A percentile compares a stretch with the other conserved stretches of the same genome.
These are phyloP conservation scores for Epinephelus malabaricus DNA, from an alignment of 2,797 vertebrate species.

Conservation along the genomic window DNA sequence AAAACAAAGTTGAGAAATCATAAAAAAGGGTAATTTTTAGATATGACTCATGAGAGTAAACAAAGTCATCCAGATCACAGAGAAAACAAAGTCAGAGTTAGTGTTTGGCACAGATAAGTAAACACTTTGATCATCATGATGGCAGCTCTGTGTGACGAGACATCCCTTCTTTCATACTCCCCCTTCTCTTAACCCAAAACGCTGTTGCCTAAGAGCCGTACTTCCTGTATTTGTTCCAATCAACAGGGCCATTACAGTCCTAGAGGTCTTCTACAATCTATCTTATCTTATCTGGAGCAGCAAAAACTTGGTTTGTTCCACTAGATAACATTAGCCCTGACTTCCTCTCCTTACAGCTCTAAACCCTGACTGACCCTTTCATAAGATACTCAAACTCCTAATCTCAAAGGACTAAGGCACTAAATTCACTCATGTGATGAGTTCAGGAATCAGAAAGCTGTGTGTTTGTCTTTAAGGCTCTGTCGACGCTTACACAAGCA, in stretches of 20 bases:
- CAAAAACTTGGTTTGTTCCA: slow-evolving; percentile 74
- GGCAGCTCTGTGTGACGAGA: slow-evolving; percentile 62
- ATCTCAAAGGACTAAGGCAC: slow-evolving; percentile 26
- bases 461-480: slow-evolving; percentile 54
- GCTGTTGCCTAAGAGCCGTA: slow-evolving; percentile 43
- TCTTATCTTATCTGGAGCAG: slow-evolving; percentile 79
- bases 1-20: slow-evolving; percentile 40
- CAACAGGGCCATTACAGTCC: slow-evolving; percentile 57
- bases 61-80: slow-evolving; percentile 61
- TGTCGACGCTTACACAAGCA: slow-evolving; percentile 44
- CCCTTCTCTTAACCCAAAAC: slow-evolving; percentile 47
- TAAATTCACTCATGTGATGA: slow-evolving; percentile 26
- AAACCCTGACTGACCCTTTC: slow-evolving; percentile 69
- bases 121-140: slow-evolving; percentile 75
- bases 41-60: slow-evolving; percentile 65
- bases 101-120: slow-evolving; percentile 73
- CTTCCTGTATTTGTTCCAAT: slow-evolving; percentile 73
- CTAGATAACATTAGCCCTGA: slow-evolving; percentile 72
- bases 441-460: slow-evolving; percentile 35
- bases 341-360: slow-evolving; percentile 72
- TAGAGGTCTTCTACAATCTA: slow-evolving; percentile 60
- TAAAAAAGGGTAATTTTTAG: slow-evolving; percentile 57
- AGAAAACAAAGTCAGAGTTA: slow-evolving; percentile 51
- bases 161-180: slow-evolving; percentile 42
- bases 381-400: slow-evolving; percentile 20